phyloP scores from a whole-genome alignment of 2,797 vertebrate species.

The Adelosebastes latens region DNA sequence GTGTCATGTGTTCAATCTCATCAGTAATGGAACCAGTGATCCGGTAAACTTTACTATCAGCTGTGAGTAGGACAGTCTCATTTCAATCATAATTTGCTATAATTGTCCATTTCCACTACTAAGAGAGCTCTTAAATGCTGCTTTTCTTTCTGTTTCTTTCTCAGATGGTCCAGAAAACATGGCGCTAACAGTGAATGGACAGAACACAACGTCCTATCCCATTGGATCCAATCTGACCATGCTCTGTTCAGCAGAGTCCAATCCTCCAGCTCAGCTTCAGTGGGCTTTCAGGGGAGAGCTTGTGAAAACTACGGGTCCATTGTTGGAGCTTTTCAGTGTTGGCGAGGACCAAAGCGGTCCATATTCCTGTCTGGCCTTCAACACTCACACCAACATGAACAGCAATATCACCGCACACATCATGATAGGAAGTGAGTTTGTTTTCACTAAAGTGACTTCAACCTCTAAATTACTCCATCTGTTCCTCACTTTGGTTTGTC shows the following conservation, averaged over 20 bases:
- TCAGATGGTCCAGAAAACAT: slow-evolving; percentile 75
- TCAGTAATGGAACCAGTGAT: slow-evolving; percentile 67
- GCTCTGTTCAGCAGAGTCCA: slow-evolving; percentile 64
- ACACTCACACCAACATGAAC: slow-evolving; percentile 58
- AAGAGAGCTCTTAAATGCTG: not conserved
- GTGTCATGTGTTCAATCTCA: slow-evolving; percentile 68
- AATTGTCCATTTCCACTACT: not conserved
- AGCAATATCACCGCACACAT: slow-evolving; percentile 56
- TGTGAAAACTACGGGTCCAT: slow-evolving; percentile 40
- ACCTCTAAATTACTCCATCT: not conserved
- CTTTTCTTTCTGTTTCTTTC: not conserved
- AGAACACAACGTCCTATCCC: slow-evolving; percentile 32
- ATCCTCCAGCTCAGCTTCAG: slow-evolving; percentile 59
- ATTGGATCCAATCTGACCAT: slow-evolving; percentile 65
- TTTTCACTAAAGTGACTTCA: rapidly evolving
- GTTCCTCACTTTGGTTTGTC: slow-evolving; percentile 2
- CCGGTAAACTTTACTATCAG: slow-evolving; percentile 64
- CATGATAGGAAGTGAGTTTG: slow-evolving; percentile 54
- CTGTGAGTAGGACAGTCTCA: slow-evolving; percentile 69
- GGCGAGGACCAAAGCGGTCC: slow-evolving; percentile 52
- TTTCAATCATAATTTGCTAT: not conserved
- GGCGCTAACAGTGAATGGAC: slow-evolving; percentile 58
- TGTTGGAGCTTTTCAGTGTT: slow-evolving; percentile 48
- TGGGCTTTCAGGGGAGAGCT: slow-evolving; percentile 57
- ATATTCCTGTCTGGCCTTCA: slow-evolving; percentile 72